A percentile compares a stretch with the other conserved stretches of the same genome.
These are phyloP conservation scores for Rhodeus uyekii DNA, from an alignment of 2,797 vertebrate species.

Conservation along the genomic window DNA sequence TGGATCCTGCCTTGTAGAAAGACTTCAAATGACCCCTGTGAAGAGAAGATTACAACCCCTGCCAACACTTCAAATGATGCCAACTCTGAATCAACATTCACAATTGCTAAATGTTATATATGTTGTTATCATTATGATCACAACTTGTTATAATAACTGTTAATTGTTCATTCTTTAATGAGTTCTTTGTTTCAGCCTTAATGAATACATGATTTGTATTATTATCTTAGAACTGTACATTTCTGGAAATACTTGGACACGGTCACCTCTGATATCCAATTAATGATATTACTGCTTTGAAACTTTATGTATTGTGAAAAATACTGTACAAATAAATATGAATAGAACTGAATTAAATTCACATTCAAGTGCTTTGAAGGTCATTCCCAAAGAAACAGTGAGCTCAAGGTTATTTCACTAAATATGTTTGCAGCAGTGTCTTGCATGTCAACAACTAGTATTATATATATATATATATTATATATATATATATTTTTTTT, in stretches of 20 bases:
- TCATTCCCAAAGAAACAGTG: background rate
- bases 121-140: too few species aligned
- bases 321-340: background rate
- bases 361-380: background rate
- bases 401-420: background rate
- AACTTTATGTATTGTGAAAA: background rate
- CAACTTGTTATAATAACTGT: background rate
- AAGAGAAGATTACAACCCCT: background rate
- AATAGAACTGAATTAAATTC: background rate
- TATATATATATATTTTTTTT: too few species aligned
- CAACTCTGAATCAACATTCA: too few species aligned
- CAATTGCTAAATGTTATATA: too few species aligned
- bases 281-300: background rate
- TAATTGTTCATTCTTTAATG: too few species aligned
- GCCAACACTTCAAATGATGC: background rate
- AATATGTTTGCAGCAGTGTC: background rate
- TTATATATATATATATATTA: too few species aligned
- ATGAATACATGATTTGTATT: background rate
- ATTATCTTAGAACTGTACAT: background rate
- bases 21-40: background rate
- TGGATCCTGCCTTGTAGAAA: background rate
- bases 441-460: too few species aligned
- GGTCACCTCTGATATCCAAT: background rate
- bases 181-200: background rate
- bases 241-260: background rate